Evolutionary conservation across 2,888 invertebrate genomes (phyloP), one percentile per base, ranked within the genome.

Genomic region (Melinaea menophilus): DNA sequence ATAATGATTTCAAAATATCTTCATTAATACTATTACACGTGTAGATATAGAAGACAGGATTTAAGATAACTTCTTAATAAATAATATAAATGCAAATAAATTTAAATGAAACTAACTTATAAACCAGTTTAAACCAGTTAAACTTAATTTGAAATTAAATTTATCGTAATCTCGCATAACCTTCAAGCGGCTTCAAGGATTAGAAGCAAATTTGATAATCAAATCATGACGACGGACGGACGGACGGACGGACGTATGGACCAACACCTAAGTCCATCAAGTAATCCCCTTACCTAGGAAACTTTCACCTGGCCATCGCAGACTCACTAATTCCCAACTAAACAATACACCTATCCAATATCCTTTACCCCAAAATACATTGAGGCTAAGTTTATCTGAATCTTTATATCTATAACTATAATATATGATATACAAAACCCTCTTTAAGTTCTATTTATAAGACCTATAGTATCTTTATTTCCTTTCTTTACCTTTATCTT

Each of bases 281-380:
- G 68, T 84, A 85, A 85, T 85, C 82, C 80, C 72, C 71, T 76
- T 76, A 74, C 67, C 67, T 75, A 72, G 75, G 73, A 81, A 85
- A 86, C 77, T 85, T 85, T 82, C 81, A 79, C 84, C 81, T 83
- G 84, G 73, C 81, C 79, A 74, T 59, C 65, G 76, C 75, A 75
- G 86, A 84, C 83, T 74, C 78, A 70, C 78, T 80, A 80, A 81
- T 75, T 72, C 83, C 69, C 71, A 72, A 66, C 79, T 75, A 80
- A 78, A 79, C 80, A 79, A 78, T 77, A 75, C 73, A 72, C 37
- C 54, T 56, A 51, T 31, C 37, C 59, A 59, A 56, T 48, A 56
- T 63, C 37, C 48, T 57, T 56, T 54, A 61, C 58, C n/a, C 12
- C 13, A 48, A 48, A 22, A 51, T 31, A 51, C 51, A 31, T 4